Evolutionary conservation across 2,113 vertebrate species (phyloP), one percentile per base, ranked within the genome.

Genomic region (Corythornis cristatus): DNA sequence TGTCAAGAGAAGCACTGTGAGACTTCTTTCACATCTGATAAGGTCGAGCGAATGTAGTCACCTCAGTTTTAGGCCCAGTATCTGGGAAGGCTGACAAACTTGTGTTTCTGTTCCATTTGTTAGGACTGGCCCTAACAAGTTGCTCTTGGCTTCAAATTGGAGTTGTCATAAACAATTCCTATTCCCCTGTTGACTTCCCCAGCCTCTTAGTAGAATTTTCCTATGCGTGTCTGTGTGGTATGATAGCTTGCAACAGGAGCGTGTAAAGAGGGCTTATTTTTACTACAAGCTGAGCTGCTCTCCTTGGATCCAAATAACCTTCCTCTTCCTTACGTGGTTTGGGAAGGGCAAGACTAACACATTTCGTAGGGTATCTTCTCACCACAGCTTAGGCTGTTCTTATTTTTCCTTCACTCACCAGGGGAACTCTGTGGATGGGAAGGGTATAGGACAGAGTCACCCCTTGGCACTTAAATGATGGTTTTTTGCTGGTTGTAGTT

Each of bases 161-260:
- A 89, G 84, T 93, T 95, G 96, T 96, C 94, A 75, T 91, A 95
- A 96, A 94, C 93, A 94, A 95, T 93, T 95, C 91, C 28, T 4
- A 85, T 94, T 96, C 40, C 84, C 64, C 25, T 89, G 79, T 79
- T 94, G 94, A 94, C 71, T 89, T 95, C 79, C 64, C 79, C 60
- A 91, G 9, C 60, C 76, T 94, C 93, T 91, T 87, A 95, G 82
- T 57, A 91, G 94, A 91, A 91, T 96, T 91, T 96, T 95, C 92
- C 88, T 94, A 33, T 91, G 85, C 45, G 53, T 93, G 83, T 91
- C 68, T 96, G 72, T 93, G 77, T 91, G 88, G 88, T 83, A 83
- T 90, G 90, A 89, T 87, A 35, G 5, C 57, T 93, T 92, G 84
- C 82, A 96, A 80, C 84, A 93, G 87, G 67, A 93, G 88, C 86